Base-by-base conservation (phyloP, 2,888 invertebrate genomes). In the Syrphus vitripennis region DNA sequence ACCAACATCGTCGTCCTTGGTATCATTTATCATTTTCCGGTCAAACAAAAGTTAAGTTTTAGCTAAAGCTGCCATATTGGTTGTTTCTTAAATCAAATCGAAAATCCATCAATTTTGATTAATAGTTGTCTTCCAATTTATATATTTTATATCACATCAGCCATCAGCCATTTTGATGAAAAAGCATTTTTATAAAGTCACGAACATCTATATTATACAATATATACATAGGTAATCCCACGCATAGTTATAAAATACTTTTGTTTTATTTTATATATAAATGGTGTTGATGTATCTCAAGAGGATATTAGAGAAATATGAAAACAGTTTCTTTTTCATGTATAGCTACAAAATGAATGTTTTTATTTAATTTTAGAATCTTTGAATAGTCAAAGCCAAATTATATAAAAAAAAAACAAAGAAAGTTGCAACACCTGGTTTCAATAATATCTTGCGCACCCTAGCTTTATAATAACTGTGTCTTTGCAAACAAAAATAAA, bases 81-180 rank as follows among this genome's bases (percentile, higher is more conserved):
- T 53, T 26, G 53, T 53, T 53, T 53, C n/a, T 5, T 9, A 29
- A 12, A 19, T 21, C 55, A 26, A 59, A 65, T 34, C 29, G 26
- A 40, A 53, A 34, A 50, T n/a, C 48, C 31, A 72, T 79, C 65
- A 65, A 72, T 72, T 72, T 55, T 72, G 79, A 79, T 79, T 72
- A 72, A 79, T 72, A 55, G 72, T 72, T 65, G 37, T 37, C 65
- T 65, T 37, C 48, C 6, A 65, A 65, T 72, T 48, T 48, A 57
- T 72, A 55, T n/a, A n/a, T n/a, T n/a, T 65, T 48, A 29, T 29
- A 72, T 72, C 65, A 72, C 37, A 65, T 65, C 45, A 72, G 29
- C 29, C 72, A 45, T 57, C 29, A 71, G n/a, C 63, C 57, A 9
- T 50, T 72, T 65, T 65, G 65, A 65, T 72, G 21, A 34, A 57